Conservation (phyloP, 2,888 invertebrate genomes). For the Nemoura dubitans region DNA sequence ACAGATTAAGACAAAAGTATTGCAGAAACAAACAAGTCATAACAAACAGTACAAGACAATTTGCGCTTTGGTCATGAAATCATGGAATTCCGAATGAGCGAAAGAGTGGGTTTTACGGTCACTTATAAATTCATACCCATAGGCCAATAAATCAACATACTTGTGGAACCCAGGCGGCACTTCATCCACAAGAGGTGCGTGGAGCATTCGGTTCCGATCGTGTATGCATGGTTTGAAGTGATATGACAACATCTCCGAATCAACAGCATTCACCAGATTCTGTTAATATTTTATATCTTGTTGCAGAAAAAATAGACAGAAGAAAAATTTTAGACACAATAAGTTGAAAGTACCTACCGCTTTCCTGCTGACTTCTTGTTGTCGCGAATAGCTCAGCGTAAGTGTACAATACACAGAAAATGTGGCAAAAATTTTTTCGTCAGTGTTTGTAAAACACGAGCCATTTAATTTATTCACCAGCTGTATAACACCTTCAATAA, state of each 20-base stretch:
- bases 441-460: constrained; percentile 63
- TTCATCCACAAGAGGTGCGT: constrained; percentile 59
- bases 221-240: constrained; percentile 67
- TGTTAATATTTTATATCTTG: constrained; percentile 50
- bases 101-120: too few relatives aligned
- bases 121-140: too few relatives aligned
- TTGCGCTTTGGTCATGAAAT: too few relatives aligned
- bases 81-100: too few relatives aligned
- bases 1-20: constrained; percentile 48
- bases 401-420: constrained; percentile 68
- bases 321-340: constrained; percentile 28
- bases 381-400: constrained; percentile 66
- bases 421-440: constrained; percentile 66
- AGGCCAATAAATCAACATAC: constrained; percentile 56
- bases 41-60: too few relatives aligned
- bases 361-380: constrained; percentile 63
- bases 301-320: constrained; percentile 24
- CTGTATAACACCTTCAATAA: constrained; percentile 65
- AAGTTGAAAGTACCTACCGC: constrained; percentile 57
- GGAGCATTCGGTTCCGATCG: constrained; percentile 62
- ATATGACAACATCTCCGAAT: constrained; percentile 61
- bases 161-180: constrained; percentile 63
- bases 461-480: constrained; percentile 66
- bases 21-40: constrained; percentile 23
- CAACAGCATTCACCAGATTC: constrained; percentile 62